Percentiles rank a stretch among this genome's conserved stretches.
These are phyloP conservation scores for Sebastes matsubarae DNA, from an alignment of 2,797 vertebrate genomes.

Conservation along the genomic window DNA sequence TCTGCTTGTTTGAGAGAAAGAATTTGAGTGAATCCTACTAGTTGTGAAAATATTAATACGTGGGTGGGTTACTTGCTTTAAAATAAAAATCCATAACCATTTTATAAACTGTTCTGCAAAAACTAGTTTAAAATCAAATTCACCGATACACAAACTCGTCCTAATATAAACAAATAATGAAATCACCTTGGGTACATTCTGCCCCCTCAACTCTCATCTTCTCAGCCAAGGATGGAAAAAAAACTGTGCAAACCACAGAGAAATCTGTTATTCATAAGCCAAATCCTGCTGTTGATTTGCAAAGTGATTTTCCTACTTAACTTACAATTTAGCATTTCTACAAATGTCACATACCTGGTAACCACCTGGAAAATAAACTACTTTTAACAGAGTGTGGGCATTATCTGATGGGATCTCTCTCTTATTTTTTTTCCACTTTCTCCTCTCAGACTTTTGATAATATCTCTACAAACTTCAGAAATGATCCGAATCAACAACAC, in stretches of 20 bases:
- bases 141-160: neutral
- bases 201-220: slow-evolving; percentile 26
- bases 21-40: neutral
- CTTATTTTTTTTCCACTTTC: neutral
- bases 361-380: neutral
- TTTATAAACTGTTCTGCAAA: neutral
- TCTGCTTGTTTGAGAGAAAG: neutral
- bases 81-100: neutral
- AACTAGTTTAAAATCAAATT: neutral
- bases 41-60: neutral
- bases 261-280: slow-evolving; percentile 22
- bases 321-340: neutral
- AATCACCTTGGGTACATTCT: neutral
- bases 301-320: slow-evolving; percentile 26
- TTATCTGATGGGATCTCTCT: slow-evolving; percentile 16
- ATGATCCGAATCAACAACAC: slow-evolving; percentile 84
- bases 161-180: neutral
- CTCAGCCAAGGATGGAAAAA: slow-evolving; percentile 4
- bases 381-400: neutral
- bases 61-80: neutral
- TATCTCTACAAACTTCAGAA: slow-evolving; percentile 35
- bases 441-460: slow-evolving; percentile 37
- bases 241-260: slow-evolving; percentile 14
- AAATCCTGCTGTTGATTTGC: slow-evolving; percentile 15
- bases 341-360: slow-evolving; percentile 16